phyloP scores from a whole-genome alignment of 92 coral and sea anemone species.

The Epizoanthus scotinus region DNA sequence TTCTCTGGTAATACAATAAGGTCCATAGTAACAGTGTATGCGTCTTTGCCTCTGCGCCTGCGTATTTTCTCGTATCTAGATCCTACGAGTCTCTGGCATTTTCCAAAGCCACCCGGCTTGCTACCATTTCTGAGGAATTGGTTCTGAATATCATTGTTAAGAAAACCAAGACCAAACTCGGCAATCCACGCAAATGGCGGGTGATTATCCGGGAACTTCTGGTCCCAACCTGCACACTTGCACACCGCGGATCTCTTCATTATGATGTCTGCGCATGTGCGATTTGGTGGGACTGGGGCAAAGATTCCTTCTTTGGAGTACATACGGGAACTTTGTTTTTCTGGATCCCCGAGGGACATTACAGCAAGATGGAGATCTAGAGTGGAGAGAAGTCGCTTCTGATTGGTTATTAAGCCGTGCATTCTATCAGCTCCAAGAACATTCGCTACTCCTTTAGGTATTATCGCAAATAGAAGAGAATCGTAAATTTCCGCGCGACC shows the following conservation, averaged over 20 bases:
- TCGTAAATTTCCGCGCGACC: slow-evolving; percentile 95
- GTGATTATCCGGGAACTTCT: slow-evolving; percentile 70
- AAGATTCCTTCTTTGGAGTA: slow-evolving; percentile 64
- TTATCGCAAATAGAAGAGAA: slow-evolving; percentile 74
- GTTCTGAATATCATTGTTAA: slow-evolving; percentile 78
- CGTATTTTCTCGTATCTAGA: slow-evolving; percentile 78
- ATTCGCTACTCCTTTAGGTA: slow-evolving; percentile 74
- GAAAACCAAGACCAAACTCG: slow-evolving; percentile 78
- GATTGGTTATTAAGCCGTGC: slow-evolving; percentile 71
- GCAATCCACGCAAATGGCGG: slow-evolving; percentile 78
- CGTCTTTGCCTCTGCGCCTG: slow-evolving; percentile 56
- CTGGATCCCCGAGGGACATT: slow-evolving; percentile 59
- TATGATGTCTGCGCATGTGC: slow-evolving; percentile 82
- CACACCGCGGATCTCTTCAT: slow-evolving; percentile 83
- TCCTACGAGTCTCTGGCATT: slow-evolving; percentile 80
- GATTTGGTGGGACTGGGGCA: slow-evolving; percentile 63
- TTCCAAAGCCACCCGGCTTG: slow-evolving; percentile 69
- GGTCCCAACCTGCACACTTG: slow-evolving; percentile 92
- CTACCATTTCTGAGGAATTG: slow-evolving; percentile 36
- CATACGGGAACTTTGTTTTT: slow-evolving; percentile 30
- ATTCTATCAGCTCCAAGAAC: slow-evolving; percentile 66
- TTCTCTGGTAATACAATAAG: slow-evolving; percentile 70
- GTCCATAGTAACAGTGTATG: slow-evolving; percentile 82
- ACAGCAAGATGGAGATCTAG: slow-evolving; percentile 77
- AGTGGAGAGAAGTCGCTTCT: slow-evolving; percentile 80